Base-by-base conservation (phyloP, 2,797 vertebrate species). In the Salarias fasciatus region DNA sequence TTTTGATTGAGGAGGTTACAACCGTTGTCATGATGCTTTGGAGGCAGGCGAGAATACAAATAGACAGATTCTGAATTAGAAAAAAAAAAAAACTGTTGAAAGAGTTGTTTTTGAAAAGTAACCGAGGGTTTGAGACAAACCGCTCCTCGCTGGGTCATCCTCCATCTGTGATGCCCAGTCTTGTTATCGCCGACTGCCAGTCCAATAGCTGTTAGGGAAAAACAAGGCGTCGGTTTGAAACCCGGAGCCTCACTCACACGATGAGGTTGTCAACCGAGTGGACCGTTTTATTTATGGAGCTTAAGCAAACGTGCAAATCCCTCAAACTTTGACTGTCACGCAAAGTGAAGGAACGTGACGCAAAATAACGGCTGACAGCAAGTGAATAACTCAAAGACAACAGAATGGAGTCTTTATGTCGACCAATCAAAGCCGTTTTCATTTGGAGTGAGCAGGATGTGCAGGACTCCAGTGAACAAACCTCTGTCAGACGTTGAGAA, bases 1-100 rank as follows among this genome's bases (percentile, higher is more conserved):
- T 79, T 86, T 86, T 90, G 87, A 91, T 87, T 84, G 89, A 90
- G 78, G 77, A 86, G 89, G 90, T 89, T 90, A 88, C 81, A 80
- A 58, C 77, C 44, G 46, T 79, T 85, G 86, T 90, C 86, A 74
- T n/a, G 0, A 53, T 72, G 79, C 79, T 82, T 79, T 76, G 76
- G 72, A 75, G 69, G 84, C 69, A 65, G 71, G 51, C 52, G 38
- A 49, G 77, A 85, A 88, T 76, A 81, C 86, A 84, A 86, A 83
- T 62, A 82, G 85, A 87, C 82, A 69, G 58, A 79, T 66, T 53
- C 50, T 51, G 78, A 84, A 67, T 56, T 35, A 1, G 9, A 35
- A 35, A 35, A 35, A 5, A 35, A 31, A 31, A 9, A 35, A 35
- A 35, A 35, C 53, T 43, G 71, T 84, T 82, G 75, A 83, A 84